These are phyloP conservation scores for Thunnus albacares DNA, from an alignment of 2,797 vertebrate genomes.

Conservation along the genomic window DNA sequence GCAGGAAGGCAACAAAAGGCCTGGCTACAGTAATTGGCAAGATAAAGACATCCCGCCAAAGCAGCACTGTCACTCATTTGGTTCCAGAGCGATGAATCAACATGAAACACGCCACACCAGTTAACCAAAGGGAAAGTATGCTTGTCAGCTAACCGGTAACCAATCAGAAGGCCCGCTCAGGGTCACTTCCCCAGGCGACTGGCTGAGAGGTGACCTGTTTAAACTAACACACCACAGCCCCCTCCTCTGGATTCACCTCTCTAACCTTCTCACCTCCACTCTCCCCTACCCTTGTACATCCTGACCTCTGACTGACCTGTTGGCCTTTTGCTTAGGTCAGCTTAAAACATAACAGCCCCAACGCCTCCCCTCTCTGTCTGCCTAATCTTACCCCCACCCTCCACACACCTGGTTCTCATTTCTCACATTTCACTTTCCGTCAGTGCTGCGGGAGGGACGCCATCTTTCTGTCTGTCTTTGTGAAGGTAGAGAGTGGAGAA, in stretches of 20 bases:
- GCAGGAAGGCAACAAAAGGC: constrained; percentile 78
- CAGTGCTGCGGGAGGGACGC: constrained; percentile 39
- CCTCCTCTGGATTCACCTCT: constrained; percentile 52
- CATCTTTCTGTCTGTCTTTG: constrained; percentile 49
- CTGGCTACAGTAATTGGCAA: constrained; percentile 80
- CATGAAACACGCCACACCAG: constrained; percentile 73
- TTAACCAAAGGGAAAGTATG: constrained; percentile 71
- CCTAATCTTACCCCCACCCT: constrained; percentile 51
- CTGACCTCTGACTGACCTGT: constrained; percentile 73
- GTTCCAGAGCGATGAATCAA: constrained; percentile 69
- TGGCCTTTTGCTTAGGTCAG: constrained; percentile 73
- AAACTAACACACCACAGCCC: constrained; percentile 74
- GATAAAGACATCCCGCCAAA: constrained; percentile 79
- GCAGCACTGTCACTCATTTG: constrained; percentile 79
- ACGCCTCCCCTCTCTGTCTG: constrained; percentile 40
- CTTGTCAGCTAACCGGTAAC: constrained; percentile 61
- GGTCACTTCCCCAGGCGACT: constrained; percentile 72
- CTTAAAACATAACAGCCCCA: constrained; percentile 33
- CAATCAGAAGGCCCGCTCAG: constrained; percentile 62
- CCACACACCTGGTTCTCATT: constrained; percentile 84
- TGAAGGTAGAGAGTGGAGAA: constrained; percentile 25
- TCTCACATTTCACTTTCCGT: constrained; percentile 84
- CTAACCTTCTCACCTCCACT: constrained; percentile 73
- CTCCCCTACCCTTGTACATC: constrained; percentile 54
- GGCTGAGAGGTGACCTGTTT: constrained; percentile 80